These are phyloP conservation scores for Meriones psammophilus DNA, from an alignment of 2,797 vertebrate species.

Conservation along the genomic window DNA sequence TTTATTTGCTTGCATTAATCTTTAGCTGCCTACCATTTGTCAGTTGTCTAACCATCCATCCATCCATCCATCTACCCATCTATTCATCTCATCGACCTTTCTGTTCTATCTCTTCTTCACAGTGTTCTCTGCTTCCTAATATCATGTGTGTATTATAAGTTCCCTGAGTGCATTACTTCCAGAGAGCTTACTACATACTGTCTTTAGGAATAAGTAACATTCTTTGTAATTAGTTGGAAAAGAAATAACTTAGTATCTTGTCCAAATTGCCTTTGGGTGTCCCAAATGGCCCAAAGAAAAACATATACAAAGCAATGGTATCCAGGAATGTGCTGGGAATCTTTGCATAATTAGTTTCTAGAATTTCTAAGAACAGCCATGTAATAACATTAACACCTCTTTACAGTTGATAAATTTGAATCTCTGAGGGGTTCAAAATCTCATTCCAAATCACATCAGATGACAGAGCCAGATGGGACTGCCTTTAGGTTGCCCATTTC, in stretches of 20 bases:
- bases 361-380: background rate
- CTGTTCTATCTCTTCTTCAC: background rate
- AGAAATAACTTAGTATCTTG: background rate
- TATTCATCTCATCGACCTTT: background rate
- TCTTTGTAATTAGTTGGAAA: background rate
- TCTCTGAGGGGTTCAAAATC: background rate
- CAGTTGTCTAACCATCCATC: background rate
- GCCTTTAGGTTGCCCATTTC: background rate
- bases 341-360: background rate
- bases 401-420: background rate
- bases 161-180: background rate
- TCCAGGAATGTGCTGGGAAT: background rate
- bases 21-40: background rate
- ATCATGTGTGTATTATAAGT: background rate
- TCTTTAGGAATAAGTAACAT: background rate
- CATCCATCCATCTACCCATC: background rate
- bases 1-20: background rate
- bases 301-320: background rate
- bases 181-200: background rate
- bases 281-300: background rate
- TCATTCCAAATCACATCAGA: conserved; percentile 7
- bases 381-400: background rate
- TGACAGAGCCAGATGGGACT: background rate
- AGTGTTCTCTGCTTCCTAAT: background rate
- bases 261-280: background rate